A percentile compares a stretch with the other conserved stretches of the same genome.
phyloP scores from a whole-genome alignment of 2,888 invertebrate genomes.

The Furcula furcula region DNA sequence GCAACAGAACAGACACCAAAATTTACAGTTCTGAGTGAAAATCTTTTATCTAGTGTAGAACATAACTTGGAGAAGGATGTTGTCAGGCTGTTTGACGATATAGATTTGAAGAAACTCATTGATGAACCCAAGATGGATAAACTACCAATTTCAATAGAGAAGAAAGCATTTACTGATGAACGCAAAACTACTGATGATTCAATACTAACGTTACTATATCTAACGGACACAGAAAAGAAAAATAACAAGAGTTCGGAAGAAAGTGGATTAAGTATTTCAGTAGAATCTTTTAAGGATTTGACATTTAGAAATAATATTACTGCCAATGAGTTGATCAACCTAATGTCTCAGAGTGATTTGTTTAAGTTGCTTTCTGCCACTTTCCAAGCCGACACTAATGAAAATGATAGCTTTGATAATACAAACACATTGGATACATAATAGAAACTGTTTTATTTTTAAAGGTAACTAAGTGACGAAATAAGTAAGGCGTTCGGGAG shows the following conservation, averaged over 20 bases:
- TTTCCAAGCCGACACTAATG: constrained; percentile 10
- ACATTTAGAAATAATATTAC: constrained; percentile 21
- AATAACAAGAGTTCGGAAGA: constrained; percentile 5
- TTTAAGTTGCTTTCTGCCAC: constrained; percentile 23
- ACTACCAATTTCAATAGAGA: too few species aligned
- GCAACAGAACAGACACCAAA: background rate
- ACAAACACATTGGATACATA: too few species aligned
- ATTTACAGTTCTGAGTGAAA: constrained; percentile 7
- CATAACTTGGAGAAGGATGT: constrained; percentile 21
- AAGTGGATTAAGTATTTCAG: constrained; percentile 20
- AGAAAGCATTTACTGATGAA: too few species aligned
- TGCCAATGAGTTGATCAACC: constrained; percentile 5
- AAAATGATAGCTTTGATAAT: too few species aligned
- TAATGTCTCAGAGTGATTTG: constrained; percentile 19
- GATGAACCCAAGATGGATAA: constrained; percentile 2
- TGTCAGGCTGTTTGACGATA: constrained; percentile 37
- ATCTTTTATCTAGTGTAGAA: constrained; percentile 2
- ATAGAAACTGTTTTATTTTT: too few species aligned
- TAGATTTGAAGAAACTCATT: constrained; percentile 35
- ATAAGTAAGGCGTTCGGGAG: too few species aligned
- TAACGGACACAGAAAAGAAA: constrained; percentile 38
- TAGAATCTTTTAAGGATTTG: constrained; percentile 19
- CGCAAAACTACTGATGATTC: constrained; percentile 22
- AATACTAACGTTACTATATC: constrained; percentile 36
- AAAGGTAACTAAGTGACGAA: too few species aligned